A percentile compares a stretch with the other conserved stretches of the same genome.
These are phyloP conservation scores for Babylonia areolata DNA, from an alignment of 1,140 invertebrate species.

Conservation along the genomic window DNA sequence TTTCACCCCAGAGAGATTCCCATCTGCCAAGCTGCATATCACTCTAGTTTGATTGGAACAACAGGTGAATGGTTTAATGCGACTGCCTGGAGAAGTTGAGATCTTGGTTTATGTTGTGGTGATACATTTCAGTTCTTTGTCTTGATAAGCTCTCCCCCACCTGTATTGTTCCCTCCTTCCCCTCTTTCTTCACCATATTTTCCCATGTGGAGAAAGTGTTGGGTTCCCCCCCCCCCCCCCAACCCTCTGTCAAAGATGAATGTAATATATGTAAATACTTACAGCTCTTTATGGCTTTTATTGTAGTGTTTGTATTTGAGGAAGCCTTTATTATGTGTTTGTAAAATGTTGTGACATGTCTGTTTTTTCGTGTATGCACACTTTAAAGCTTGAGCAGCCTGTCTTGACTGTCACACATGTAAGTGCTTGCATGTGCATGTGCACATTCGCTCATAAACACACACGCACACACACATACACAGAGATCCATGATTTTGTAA, in stretches of 20 bases:
- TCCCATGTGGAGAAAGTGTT: background rate
- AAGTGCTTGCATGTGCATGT: background rate
- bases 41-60: background rate
- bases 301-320: background rate
- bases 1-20: background rate
- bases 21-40: background rate
- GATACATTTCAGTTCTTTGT: too few species aligned
- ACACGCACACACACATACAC: background rate
- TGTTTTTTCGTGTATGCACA: constrained; percentile 5
- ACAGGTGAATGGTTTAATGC: background rate
- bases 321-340: constrained; percentile 7
- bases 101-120: too few species aligned
- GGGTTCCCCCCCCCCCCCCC: too few species aligned
- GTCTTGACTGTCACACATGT: background rate
- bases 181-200: background rate
- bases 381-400: background rate
- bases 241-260: background rate
- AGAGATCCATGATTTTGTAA: background rate
- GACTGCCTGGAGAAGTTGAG: background rate
- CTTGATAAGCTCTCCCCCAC: too few species aligned
- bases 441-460: too few species aligned
- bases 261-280: background rate
- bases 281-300: background rate
- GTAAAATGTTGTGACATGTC: background rate
- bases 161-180: too few species aligned